These are phyloP conservation scores for Pseudoips prasinana DNA, from an alignment of 2,888 invertebrate genomes.

Conservation along the genomic window DNA sequence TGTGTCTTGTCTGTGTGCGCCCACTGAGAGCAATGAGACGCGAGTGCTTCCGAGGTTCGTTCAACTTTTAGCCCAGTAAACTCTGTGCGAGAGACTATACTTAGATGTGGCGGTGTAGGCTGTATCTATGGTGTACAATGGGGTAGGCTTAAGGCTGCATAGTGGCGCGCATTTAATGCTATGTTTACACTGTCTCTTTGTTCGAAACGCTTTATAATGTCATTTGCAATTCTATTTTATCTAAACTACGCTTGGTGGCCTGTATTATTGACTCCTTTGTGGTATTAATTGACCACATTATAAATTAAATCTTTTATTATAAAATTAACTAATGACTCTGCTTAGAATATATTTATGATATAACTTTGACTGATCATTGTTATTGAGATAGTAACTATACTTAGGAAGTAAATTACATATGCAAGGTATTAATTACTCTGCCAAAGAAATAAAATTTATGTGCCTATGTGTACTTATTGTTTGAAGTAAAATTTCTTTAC, in stretches of 20 bases:
- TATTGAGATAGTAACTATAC: too few species aligned
- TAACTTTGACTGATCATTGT: too few species aligned
- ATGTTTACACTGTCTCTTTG: slow-evolving; percentile 57
- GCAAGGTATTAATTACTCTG: too few species aligned
- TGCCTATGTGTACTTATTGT: too few species aligned
- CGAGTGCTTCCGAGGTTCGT: slow-evolving; percentile 72
- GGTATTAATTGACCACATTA: slow-evolving; percentile 13
- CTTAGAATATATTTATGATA: too few species aligned
- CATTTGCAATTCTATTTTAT: slow-evolving; percentile 38
- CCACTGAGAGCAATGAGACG: slow-evolving; percentile 70
- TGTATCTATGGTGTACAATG: slow-evolving; percentile 45
- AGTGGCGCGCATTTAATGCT: slow-evolving; percentile 42
- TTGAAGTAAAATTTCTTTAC: too few species aligned
- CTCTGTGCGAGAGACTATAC: slow-evolving; percentile 62
- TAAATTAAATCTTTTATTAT: slow-evolving; percentile 12
- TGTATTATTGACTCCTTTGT: slow-evolving; percentile 22
- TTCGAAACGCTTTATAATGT: slow-evolving; percentile 38
- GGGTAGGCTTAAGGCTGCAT: slow-evolving; percentile 37
- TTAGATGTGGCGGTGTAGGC: slow-evolving; percentile 38
- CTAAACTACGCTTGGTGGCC: slow-evolving; percentile 21
- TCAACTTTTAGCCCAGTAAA: slow-evolving; percentile 83
- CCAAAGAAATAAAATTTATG: too few species aligned
- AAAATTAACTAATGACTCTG: too few species aligned
- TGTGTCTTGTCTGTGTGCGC: slow-evolving; percentile 56
- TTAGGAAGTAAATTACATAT: too few species aligned